A percentile compares a stretch with the other conserved stretches of the same genome.
Conservation (phyloP, 1,140 invertebrate genomes). For the Pinna nobilis region DNA sequence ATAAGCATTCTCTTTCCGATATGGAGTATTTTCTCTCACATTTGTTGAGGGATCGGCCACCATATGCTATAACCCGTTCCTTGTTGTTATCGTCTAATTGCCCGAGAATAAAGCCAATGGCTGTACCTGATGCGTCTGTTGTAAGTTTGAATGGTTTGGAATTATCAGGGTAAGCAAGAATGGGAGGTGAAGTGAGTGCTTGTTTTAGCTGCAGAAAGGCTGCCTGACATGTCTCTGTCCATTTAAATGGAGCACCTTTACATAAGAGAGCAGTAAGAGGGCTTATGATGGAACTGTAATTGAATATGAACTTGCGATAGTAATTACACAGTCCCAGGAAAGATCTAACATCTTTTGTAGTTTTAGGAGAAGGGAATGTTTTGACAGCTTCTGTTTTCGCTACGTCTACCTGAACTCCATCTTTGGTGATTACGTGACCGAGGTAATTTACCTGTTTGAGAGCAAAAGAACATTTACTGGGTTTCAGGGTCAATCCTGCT, state of each 20-base stretch:
- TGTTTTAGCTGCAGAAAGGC: constrained; percentile 32
- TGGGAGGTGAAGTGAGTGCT: constrained; percentile 14
- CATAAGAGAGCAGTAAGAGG: constrained; percentile 56
- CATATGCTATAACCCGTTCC: constrained; percentile 74
- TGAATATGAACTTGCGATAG: constrained; percentile 69
- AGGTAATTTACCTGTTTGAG: constrained; percentile 32
- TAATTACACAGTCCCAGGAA: constrained; percentile 75
- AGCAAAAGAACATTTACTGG: constrained; percentile 48
- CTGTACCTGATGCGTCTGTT: constrained; percentile 37
- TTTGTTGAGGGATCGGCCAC: constrained; percentile 68
- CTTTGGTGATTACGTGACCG: constrained; percentile 39
- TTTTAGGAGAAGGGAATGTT: constrained; percentile 51
- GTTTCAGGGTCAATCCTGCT: constrained; percentile 40
- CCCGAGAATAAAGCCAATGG: constrained; percentile 51
- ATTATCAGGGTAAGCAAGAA: constrained; percentile 34
- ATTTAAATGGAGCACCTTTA: constrained; percentile 6
- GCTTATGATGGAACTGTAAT: constrained; percentile 61
- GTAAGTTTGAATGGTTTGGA: constrained; percentile 27
- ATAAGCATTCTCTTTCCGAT: constrained; percentile 76
- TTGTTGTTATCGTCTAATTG: constrained; percentile 55
- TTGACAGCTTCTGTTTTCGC: constrained; percentile 35
- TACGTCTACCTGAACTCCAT: constrained; percentile 47
- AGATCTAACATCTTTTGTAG: constrained; percentile 65
- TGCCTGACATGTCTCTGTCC: constrained; percentile 43
- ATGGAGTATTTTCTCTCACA: constrained; percentile 75